phyloP scores from a whole-genome alignment of 2,888 invertebrate genomes.

The Cephus pygmeus region DNA sequence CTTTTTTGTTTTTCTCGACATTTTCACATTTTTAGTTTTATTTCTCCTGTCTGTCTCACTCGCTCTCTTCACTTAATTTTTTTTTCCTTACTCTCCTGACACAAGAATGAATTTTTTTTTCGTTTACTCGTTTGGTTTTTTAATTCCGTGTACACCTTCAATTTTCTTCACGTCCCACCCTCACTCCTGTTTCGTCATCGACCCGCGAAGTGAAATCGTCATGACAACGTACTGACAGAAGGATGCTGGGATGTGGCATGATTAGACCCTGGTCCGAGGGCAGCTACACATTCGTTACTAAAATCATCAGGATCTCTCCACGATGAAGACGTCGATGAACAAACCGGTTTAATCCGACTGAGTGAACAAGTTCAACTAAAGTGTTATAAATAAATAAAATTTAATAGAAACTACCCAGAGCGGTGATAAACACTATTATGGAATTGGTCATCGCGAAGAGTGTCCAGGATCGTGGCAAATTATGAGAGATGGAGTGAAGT shows the following conservation, averaged over 20 bases:
- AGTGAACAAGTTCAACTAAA: slow-evolving; percentile 10
- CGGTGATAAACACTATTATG: slow-evolving; percentile 8
- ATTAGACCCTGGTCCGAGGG: slow-evolving; percentile 58
- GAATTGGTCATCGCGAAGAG: not conserved
- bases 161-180: too few species aligned
- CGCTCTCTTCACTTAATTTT: too few species aligned
- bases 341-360: slow-evolving; percentile 12
- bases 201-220: too few species aligned
- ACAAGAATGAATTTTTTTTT: too few species aligned
- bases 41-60: not conserved
- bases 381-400: slow-evolving; percentile 1
- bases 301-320: slow-evolving; percentile 25
- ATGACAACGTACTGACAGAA: slow-evolving; percentile 2
- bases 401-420: slow-evolving; percentile 10
- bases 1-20: not conserved
- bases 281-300: slow-evolving; percentile 57
- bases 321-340: slow-evolving; percentile 28
- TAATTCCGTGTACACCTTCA: too few species aligned
- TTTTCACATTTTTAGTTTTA: too few species aligned
- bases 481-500: not conserved
- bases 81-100: too few species aligned
- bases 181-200: too few species aligned
- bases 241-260: slow-evolving; percentile 51
- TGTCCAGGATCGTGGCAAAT: not conserved
- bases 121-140: too few species aligned